A percentile compares a stretch with the other conserved stretches of the same genome.
Evolutionary conservation across 1,140 invertebrate genomes (phyloP).

Genomic region (Calosoma granatense): DNA sequence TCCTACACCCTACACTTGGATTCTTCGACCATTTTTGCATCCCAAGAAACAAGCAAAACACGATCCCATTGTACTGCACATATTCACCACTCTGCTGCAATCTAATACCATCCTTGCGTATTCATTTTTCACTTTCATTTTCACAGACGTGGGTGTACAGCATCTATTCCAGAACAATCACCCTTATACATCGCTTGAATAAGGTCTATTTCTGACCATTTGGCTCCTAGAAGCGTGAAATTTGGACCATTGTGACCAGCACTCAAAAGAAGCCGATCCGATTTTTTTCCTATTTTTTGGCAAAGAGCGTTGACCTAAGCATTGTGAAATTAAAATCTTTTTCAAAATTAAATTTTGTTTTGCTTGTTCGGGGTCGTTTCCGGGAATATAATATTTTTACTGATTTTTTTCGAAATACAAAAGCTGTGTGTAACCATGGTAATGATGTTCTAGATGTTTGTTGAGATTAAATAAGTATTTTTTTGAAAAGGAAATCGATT

Average conservation of each 20-base stretch:
- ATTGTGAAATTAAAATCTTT: neutral
- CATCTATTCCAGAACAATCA: neutral
- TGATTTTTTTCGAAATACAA: no score
- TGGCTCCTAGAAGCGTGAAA: neutral
- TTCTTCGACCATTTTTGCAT: no score
- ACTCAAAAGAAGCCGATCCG: neutral
- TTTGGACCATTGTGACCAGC: neutral
- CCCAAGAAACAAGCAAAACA: neutral
- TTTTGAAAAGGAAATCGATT: neutral
- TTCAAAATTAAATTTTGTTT: neutral
- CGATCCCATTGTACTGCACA: no score
- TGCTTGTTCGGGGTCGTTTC: neutral
- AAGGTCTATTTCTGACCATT: neutral
- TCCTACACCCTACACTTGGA: no score
- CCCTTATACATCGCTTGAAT: neutral
- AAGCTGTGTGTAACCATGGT: no score
- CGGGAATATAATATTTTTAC: no score
- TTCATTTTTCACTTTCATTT: neutral
- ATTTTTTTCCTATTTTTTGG: neutral
- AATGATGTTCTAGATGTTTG: no score
- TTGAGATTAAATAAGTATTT: neutral
- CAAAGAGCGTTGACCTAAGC: no score
- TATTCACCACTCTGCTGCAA: no score
- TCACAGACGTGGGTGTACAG: neutral
- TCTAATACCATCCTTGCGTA: neutral